Evolutionary conservation across 37 sponge, comb jelly and placozoan genomes (phyloP), one percentile per base, ranked within the genome.

Genomic region (Lycopodina hypogea): DNA sequence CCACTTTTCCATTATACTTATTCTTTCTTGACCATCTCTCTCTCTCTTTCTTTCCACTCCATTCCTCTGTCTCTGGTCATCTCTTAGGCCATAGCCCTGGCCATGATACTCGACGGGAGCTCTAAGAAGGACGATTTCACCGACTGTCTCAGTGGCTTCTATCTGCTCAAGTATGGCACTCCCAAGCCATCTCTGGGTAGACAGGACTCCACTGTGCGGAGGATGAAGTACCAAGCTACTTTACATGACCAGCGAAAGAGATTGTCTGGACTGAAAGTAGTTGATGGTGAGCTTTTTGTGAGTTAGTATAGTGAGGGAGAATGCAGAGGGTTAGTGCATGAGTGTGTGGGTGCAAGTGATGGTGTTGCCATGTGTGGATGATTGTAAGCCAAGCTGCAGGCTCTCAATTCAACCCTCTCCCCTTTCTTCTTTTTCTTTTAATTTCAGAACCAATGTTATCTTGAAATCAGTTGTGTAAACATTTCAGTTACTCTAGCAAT

Each of bases 121-220:
- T 21, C 68, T 15, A 65, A 37, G 1, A 3, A 66, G 35, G 45
- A 66, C 0, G 69, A 74, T 8, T 41, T 72, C 38, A 28, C 52
- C 6, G 40, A 77, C 14, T 48, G 48, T 23, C 56, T 84, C 32
- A 51, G 72, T 34, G 71, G 69, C 8, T 84, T 86, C 70, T 80
- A 80, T 69, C 74, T 66, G 14, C 55, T 86, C 26, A 86, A 86
- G 53, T 86, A 86, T 24, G 87, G 81, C 8, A 86, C 81, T 1
- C 36, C 69, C 0, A 17, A 79, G 36, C 87, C 87, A 42, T 2
- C 18, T 0, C 87, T 86, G 26, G 0, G 2, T 19, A 29, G 87
- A 39, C 61, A 79, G 55, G 87, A 86, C 87, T 75, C 75, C 60
- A 57, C 68, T 1, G 22, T 86, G 26, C 38, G 63, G 39, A 51